Conservation (phyloP, 2,797 vertebrate genomes). For the Hypotaenidia philippensis region DNA sequence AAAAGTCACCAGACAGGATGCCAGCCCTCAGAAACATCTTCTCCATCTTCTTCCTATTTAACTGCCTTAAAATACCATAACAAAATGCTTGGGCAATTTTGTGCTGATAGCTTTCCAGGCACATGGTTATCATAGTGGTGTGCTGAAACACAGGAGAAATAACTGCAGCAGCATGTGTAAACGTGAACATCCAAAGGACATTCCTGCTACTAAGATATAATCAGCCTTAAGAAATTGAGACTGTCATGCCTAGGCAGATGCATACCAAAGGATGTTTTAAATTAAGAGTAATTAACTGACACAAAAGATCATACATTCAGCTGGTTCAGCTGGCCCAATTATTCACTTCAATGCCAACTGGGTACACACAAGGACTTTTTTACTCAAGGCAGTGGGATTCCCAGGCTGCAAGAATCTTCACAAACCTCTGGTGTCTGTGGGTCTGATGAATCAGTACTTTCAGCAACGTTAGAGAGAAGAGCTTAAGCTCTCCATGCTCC, state of each 20-base stretch:
- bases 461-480: not conserved
- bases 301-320: not conserved
- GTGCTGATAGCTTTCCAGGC: not conserved
- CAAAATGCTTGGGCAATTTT: not conserved
- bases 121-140: not conserved
- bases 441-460: not conserved
- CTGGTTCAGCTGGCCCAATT: not conserved
- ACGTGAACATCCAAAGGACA: not conserved
- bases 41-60: not conserved
- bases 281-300: not conserved
- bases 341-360: not conserved
- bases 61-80: not conserved
- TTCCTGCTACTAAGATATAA: not conserved
- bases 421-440: not conserved
- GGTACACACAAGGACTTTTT: fast-evolving
- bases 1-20: not conserved
- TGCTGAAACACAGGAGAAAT: not conserved
- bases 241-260: not conserved
- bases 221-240: not conserved
- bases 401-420: not conserved
- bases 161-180: not conserved
- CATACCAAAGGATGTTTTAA: not conserved
- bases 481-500: not conserved
- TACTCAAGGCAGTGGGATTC: not conserved
- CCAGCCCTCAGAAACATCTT: not conserved